These are phyloP conservation scores for Dryadula phaetusa DNA, from an alignment of 2,888 invertebrate genomes.

Conservation along the genomic window DNA sequence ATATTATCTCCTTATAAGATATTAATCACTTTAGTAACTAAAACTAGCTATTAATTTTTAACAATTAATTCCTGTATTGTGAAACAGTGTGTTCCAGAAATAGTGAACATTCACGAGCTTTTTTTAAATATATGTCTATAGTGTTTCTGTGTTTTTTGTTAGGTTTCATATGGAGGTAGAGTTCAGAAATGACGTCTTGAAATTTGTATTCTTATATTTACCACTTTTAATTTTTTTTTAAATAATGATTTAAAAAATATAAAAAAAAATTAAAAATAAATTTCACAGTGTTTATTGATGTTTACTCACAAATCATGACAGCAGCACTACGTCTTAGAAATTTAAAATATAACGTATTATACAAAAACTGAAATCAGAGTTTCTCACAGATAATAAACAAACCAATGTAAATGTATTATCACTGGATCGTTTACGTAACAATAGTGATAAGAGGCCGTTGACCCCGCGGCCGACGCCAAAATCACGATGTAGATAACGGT, in stretches of 20 bases:
- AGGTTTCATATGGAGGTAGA: too few relatives aligned
- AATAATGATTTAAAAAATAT: background rate
- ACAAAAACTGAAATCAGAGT: slow-evolving; percentile 35
- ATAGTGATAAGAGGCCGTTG: slow-evolving; percentile 44
- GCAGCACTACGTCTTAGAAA: background rate
- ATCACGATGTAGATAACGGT: slow-evolving; percentile 26
- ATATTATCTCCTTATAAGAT: too few relatives aligned
- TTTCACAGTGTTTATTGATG: background rate
- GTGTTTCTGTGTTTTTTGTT: too few relatives aligned
- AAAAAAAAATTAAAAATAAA: background rate
- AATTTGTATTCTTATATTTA: too few relatives aligned
- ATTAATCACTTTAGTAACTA: too few relatives aligned
- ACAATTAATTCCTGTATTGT: too few relatives aligned
- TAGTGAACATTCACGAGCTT: too few relatives aligned
- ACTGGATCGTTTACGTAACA: slow-evolving; percentile 38
- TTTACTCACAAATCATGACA: background rate
- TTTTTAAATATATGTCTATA: too few relatives aligned
- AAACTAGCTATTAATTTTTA: too few relatives aligned
- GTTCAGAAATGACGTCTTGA: too few relatives aligned
- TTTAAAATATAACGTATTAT: background rate
- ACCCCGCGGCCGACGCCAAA: slow-evolving; percentile 43
- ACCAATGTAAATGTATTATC: slow-evolving; percentile 34
- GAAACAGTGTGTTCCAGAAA: too few relatives aligned
- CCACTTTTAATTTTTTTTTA: too few relatives aligned
- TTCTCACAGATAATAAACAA: slow-evolving; percentile 34